phyloP scores from a whole-genome alignment of 1,140 invertebrate genomes.

The Caerostris darwini region DNA sequence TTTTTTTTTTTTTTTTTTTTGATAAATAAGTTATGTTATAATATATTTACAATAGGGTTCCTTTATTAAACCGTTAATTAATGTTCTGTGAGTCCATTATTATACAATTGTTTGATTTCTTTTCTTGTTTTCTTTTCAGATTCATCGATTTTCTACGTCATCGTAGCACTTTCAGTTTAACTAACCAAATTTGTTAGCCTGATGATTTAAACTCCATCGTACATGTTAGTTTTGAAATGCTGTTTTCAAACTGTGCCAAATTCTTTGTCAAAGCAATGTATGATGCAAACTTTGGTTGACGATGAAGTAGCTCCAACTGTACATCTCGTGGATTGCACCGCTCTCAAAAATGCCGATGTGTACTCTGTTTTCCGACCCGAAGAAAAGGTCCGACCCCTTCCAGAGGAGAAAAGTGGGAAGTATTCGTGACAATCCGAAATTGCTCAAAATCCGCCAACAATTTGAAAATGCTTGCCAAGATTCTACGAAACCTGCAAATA shows the following conservation, averaged over 20 bases:
- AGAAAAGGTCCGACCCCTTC: constrained; percentile 43
- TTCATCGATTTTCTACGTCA: background rate
- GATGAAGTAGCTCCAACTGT: background rate
- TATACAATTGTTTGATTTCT: background rate
- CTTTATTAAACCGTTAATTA: too few relatives aligned
- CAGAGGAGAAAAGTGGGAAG: constrained; percentile 67
- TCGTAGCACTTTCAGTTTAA: background rate
- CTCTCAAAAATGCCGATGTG: background rate
- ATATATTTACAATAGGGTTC: too few relatives aligned
- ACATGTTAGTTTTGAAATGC: background rate
- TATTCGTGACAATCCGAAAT: constrained; percentile 70
- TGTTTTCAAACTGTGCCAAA: background rate
- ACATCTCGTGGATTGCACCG: background rate
- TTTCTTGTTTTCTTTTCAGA: background rate
- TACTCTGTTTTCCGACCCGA: background rate
- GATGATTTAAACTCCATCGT: background rate
- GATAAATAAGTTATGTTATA: too few relatives aligned
- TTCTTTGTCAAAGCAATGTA: constrained; percentile 3
- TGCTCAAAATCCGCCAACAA: constrained; percentile 68
- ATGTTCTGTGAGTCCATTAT: too few relatives aligned
- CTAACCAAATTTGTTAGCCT: background rate
- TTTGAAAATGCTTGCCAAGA: constrained; percentile 62
- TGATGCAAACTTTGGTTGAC: constrained; percentile 27
- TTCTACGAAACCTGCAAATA: background rate
- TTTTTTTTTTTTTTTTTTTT: too few relatives aligned